Percentiles rank a stretch among this genome's conserved stretches.
Conservation (phyloP, 2,113 vertebrate species). For the Colistium nudipinnis region DNA sequence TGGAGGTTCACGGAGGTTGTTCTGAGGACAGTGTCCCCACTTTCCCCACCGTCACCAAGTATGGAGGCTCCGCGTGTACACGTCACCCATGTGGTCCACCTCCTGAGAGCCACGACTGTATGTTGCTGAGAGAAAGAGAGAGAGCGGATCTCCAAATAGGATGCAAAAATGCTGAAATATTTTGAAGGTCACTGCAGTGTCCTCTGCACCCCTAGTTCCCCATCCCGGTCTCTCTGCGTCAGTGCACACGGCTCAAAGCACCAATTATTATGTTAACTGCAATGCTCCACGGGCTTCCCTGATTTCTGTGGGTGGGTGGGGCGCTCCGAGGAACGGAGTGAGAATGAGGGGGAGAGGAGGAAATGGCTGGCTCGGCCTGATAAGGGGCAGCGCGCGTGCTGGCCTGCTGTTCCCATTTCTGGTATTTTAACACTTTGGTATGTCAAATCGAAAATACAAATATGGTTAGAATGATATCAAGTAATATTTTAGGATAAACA, state of each 20-base stretch:
- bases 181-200: constrained; percentile 79
- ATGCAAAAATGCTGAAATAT: constrained; percentile 66
- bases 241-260: constrained; percentile 64
- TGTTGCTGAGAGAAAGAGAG: constrained; percentile 22
- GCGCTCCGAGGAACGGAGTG: constrained; percentile 27
- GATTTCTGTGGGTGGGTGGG: constrained; percentile 33
- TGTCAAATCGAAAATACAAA: constrained; percentile 6
- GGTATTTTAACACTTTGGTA: constrained; percentile 2
- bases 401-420: constrained; percentile 11
- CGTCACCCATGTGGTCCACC: constrained; percentile 10
- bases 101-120: constrained; percentile 28
- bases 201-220: constrained; percentile 47
- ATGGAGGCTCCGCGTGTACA: constrained; percentile 18
- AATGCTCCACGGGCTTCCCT: constrained; percentile 38
- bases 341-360: constrained; percentile 26
- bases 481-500: too few relatives aligned
- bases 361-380: constrained; percentile 50
- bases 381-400: constrained; percentile 25
- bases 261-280: constrained; percentile 72
- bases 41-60: constrained; percentile 21
- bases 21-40: constrained; percentile 35
- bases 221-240: constrained; percentile 41
- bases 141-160: constrained; percentile 52
- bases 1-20: constrained; percentile 63
- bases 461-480: not conserved